Conservation (phyloP, 2,797 vertebrate species). For the Sebastes itinus region DNA sequence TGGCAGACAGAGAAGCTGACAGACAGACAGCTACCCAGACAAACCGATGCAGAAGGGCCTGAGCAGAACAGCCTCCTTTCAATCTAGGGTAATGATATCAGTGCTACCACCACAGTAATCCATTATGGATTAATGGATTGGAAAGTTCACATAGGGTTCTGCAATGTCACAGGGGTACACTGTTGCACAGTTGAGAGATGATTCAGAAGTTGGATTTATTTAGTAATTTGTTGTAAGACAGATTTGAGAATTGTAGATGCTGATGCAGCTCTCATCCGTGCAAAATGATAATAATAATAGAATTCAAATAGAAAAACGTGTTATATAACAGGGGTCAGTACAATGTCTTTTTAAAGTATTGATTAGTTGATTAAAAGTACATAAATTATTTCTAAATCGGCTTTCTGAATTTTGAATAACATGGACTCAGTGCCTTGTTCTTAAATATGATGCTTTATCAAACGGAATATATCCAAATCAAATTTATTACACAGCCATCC, state of each 20-base stretch:
- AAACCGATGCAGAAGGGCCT: not conserved
- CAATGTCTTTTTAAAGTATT: not conserved
- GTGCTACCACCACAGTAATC: constrained; percentile 17
- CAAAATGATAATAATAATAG: not conserved
- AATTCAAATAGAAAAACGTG: not conserved
- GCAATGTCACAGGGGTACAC: constrained; percentile 25
- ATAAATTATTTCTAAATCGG: not conserved
- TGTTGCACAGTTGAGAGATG: constrained; percentile 5
- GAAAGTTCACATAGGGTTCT: constrained; percentile 22
- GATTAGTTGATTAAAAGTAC: not conserved
- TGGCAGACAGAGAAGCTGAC: not conserved
- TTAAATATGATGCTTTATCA: not conserved
- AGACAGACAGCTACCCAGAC: not conserved
- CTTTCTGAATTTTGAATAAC: not conserved
- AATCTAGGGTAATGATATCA: constrained; percentile 22
- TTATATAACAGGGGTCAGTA: not conserved
- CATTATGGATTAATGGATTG: constrained; percentile 45
- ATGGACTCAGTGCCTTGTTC: not conserved
- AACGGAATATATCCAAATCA: not conserved
- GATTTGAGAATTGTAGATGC: not conserved
- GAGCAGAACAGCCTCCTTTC: constrained; percentile 9
- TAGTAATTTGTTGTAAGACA: not conserved
- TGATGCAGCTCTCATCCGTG: not conserved
- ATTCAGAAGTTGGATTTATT: not conserved
- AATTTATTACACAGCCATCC: not conserved